These are phyloP conservation scores for Diacarnus erythraeanus DNA, from an alignment of 37 sponge, comb jelly and placozoan genomes.

Conservation along the genomic window DNA sequence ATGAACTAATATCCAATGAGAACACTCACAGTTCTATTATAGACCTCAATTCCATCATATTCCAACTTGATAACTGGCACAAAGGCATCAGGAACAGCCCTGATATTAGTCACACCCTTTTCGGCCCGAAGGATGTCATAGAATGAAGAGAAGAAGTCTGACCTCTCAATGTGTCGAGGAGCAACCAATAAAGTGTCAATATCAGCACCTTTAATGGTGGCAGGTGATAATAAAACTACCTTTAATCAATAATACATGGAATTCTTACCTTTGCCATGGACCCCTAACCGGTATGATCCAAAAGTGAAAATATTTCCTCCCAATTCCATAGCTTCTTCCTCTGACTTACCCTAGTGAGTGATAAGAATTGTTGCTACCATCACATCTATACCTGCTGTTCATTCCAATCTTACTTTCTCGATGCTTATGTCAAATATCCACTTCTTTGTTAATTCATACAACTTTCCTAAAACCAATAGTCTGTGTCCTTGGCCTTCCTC, in stretches of 20 bases:
- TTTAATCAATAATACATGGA: neutral
- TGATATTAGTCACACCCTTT: conserved; percentile 76
- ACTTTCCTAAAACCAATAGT: conserved; percentile 68
- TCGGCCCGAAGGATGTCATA: conserved; percentile 54
- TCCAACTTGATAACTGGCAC: conserved; percentile 98
- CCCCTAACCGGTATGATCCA: conserved; percentile 98
- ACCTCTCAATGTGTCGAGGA: conserved; percentile 91
- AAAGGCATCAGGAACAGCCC: conserved; percentile 93
- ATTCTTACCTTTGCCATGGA: conserved; percentile 90
- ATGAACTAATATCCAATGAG: neutral
- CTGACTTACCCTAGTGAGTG: conserved; percentile 54
- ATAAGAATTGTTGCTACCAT: neutral
- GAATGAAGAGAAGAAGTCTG: conserved; percentile 92
- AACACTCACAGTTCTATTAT: too few species aligned
- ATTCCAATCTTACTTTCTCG: conserved; percentile 55
- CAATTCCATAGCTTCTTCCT: conserved; percentile 78
- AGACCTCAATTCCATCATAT: conserved; percentile 94
- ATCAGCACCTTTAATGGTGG: conserved; percentile 83
- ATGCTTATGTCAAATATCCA: conserved; percentile 86
- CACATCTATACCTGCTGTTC: neutral
- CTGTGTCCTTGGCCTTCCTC: conserved; percentile 81
- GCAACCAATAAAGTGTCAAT: conserved; percentile 97
- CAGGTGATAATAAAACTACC: neutral
- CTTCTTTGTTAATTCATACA: conserved; percentile 79
- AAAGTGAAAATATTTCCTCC: conserved; percentile 98